These are phyloP conservation scores for Leucopsar rothschildi DNA, from an alignment of 2,113 vertebrate species.

Conservation along the genomic window DNA sequence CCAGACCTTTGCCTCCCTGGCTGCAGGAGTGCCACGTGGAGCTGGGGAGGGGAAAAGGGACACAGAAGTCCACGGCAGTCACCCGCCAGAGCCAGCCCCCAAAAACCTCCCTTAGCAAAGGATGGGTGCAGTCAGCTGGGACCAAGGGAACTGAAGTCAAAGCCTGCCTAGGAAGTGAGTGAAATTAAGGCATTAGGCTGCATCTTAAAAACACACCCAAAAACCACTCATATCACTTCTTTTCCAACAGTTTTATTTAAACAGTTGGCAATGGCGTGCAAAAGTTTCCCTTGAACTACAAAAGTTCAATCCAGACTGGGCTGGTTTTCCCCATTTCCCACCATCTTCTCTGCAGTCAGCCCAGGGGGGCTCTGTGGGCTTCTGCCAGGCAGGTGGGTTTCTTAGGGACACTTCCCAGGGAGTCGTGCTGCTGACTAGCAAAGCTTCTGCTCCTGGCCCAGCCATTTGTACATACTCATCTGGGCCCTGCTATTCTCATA, in stretches of 20 bases:
- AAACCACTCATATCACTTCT: fast-evolving
- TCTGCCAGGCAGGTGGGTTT: neutral
- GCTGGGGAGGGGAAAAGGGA: neutral
- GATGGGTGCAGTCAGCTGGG: neutral
- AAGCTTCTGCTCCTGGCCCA: neutral
- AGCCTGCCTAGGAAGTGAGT: neutral
- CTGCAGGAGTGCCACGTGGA: fast-evolving
- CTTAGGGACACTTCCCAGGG: neutral
- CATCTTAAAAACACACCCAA: neutral
- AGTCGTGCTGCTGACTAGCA: fast-evolving
- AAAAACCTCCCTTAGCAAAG: neutral
- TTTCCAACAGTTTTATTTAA: neutral
- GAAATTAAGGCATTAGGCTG: neutral
- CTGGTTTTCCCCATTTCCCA: neutral
- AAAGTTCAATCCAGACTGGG: neutral
- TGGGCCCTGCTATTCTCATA: neutral
- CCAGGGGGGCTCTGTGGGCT: neutral
- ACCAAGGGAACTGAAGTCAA: neutral
- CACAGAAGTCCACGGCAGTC: neutral
- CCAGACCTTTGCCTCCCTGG: fast-evolving
- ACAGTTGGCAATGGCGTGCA: neutral
- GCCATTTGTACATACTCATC: neutral
- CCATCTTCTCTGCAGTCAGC: neutral
- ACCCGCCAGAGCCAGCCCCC: fast-evolving
- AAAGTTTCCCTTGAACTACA: neutral